Evolutionary conservation across 2,797 vertebrate genomes (phyloP), one percentile per base, ranked within the genome.

Genomic region (Catostomus latipinnis): DNA sequence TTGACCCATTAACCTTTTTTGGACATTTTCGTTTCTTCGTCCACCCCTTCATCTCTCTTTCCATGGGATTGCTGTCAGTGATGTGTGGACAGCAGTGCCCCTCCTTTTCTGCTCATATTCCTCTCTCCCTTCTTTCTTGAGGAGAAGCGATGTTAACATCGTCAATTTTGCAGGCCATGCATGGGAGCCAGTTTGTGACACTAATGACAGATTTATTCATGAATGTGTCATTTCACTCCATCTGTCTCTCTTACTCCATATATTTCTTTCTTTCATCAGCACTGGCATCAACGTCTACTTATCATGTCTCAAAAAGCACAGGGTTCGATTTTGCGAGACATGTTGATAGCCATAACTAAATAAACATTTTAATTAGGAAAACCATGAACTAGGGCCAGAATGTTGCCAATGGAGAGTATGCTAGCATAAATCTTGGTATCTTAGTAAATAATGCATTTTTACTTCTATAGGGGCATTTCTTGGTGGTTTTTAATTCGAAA

Each of bases 1-100:
- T 91, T 90, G 94, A 92, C 93, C 92, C 96, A 96, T 98, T 98
- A 98, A 98, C 96, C 95, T 94, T 85, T 82, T 71, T 87, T 58
- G 71, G 80, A 83, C 46, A 11, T 67, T 74, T 68, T 76, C 9
- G 1, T 78, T 76, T 75, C 54, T 72, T 79, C 63, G 69, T 81
- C 88, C 72, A 72, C 79, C 71, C 82, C 87, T 81, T 16, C 69
- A 81, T 81, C 81, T 72, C 53, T 85, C 67, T 91, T 87, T 90
- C 88, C 86, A 84, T 91, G 93, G 87, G 76, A 87, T 87, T 68
- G 18, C 90, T 90, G 91, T 91, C 62, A 85, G 87, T 89, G 34
- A 34, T 34, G 34, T 34, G 34, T 34, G 86, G 88, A 81, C 89
- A 89, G 87, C 85, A 81, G 66, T 76, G 67, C 69, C 84, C 76